Conservation (phyloP, 2,113 vertebrate species). For the Actenoides lindsayi region DNA sequence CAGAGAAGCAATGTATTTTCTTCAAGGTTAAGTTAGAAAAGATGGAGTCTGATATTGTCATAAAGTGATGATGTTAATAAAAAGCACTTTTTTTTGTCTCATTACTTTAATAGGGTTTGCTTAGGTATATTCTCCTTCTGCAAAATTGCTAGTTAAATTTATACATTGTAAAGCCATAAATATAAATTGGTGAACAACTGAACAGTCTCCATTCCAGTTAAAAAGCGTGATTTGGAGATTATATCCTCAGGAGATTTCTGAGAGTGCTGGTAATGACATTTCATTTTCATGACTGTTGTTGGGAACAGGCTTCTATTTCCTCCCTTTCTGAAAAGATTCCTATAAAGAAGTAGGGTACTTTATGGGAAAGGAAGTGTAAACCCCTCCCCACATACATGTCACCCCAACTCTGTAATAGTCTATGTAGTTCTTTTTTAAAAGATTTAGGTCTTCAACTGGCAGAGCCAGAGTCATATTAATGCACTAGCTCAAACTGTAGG, state of each 20-base stretch:
- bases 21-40: background rate
- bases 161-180: background rate
- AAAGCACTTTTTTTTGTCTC: background rate
- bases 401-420: background rate
- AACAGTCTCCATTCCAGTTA: background rate
- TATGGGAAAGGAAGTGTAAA: background rate
- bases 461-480: background rate
- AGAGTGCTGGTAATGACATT: background rate
- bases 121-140: background rate
- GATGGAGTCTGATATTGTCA: background rate
- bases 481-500: background rate
- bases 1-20: background rate
- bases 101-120: background rate
- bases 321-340: background rate
- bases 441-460: background rate
- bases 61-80: background rate
- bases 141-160: background rate
- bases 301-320: background rate
- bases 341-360: background rate
- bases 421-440: background rate
- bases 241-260: background rate
- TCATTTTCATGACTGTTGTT: background rate
- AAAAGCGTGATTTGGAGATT: background rate
- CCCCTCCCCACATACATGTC: background rate
- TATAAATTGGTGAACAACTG: slow-evolving; percentile 10